Conservation (phyloP, 2,888 invertebrate genomes). For the Keiferia lycopersicella region DNA sequence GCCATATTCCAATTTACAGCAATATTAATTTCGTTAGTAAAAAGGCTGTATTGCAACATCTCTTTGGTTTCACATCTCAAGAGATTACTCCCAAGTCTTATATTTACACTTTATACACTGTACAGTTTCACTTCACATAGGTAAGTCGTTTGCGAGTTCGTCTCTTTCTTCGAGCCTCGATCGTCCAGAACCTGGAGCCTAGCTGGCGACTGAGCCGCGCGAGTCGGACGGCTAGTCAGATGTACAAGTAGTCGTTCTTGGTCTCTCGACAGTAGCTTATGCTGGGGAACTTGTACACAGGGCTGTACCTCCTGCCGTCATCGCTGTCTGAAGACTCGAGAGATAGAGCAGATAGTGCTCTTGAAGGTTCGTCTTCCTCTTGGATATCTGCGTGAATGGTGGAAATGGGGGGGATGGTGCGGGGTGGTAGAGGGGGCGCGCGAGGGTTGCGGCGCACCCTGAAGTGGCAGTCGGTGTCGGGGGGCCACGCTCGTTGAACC, state of each 20-base stretch:
- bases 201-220: slow-evolving; percentile 38
- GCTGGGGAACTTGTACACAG: slow-evolving; percentile 76
- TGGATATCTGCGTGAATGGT: slow-evolving; percentile 46
- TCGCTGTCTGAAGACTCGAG: slow-evolving; percentile 64
- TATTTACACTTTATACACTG: slow-evolving; percentile 41
- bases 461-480: slow-evolving; percentile 88
- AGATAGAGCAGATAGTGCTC: slow-evolving; percentile 71
- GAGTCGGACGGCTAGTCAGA: slow-evolving; percentile 61
- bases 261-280: slow-evolving; percentile 72
- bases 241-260: slow-evolving; percentile 75
- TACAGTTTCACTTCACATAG: slow-evolving; percentile 51
- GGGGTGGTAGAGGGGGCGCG: slow-evolving; percentile 88
- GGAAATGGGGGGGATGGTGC: slow-evolving; percentile 62
- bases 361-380: slow-evolving; percentile 63
- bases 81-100: slow-evolving; percentile 36
- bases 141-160: slow-evolving; percentile 58
- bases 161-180: slow-evolving; percentile 43
- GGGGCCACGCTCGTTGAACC: slow-evolving; percentile 89
- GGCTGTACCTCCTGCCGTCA: slow-evolving; percentile 71
- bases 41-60: slow-evolving; percentile 48
- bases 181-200: slow-evolving; percentile 38
- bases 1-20: slow-evolving; percentile 16
- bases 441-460: slow-evolving; percentile 91
- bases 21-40: slow-evolving; percentile 17
- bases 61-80: slow-evolving; percentile 69